These are phyloP conservation scores for Luscinia megarhynchos DNA, from an alignment of 2,797 vertebrate genomes.

Conservation along the genomic window DNA sequence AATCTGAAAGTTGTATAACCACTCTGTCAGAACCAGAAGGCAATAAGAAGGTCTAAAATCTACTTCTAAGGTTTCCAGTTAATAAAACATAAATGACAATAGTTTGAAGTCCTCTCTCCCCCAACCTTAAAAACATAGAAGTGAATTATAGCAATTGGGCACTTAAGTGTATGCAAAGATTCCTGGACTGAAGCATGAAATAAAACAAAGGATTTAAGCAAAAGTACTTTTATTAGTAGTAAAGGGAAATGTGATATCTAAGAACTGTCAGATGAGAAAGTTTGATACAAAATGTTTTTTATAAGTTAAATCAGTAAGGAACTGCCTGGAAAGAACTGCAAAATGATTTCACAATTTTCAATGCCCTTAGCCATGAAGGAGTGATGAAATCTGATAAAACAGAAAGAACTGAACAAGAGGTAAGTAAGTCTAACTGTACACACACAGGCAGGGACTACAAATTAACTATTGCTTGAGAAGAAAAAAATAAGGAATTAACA, in stretches of 20 bases:
- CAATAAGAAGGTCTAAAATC: not conserved
- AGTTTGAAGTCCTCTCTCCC: not conserved
- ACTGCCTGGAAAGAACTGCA: conserved; percentile 21
- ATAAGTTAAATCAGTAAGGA: conserved; percentile 47
- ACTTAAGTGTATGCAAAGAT: not conserved
- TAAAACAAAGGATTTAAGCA: conserved; percentile 60
- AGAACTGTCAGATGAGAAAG: conserved; percentile 61
- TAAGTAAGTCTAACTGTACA: conserved; percentile 16
- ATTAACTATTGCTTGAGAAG: conserved; percentile 39
- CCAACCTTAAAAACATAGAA: not conserved
- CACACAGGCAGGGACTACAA: not conserved
- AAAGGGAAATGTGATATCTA: conserved; percentile 57
- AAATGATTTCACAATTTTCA: conserved; percentile 49
- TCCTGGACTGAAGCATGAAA: conserved; percentile 38
- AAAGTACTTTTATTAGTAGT: conserved; percentile 71
- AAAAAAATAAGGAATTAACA: not conserved
- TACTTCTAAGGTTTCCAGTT: not conserved
- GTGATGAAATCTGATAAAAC: conserved; percentile 8
- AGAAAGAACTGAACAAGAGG: conserved; percentile 6
- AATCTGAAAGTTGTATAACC: not conserved
- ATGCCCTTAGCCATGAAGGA: not conserved
- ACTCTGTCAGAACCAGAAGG: not conserved
- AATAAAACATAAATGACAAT: conserved; percentile 5
- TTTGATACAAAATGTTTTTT: conserved; percentile 60
- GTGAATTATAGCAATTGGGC: not conserved